A percentile compares a stretch with the other conserved stretches of the same genome.
Conservation (phyloP, 2,113 vertebrate species). For the Redunca redunca region DNA sequence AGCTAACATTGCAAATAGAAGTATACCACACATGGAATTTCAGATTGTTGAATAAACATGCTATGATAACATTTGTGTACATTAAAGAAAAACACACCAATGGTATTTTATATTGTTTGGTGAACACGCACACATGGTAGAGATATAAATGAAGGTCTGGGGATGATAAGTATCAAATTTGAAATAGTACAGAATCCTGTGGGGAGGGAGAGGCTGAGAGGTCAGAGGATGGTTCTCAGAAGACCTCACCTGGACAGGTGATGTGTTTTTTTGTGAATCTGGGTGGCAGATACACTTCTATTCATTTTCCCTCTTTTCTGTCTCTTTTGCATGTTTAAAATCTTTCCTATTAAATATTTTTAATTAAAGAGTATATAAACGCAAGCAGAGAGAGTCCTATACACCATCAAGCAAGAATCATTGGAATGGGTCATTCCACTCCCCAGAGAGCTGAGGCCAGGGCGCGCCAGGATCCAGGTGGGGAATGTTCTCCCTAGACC, state of each 20-base stretch:
- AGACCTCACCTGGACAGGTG: background rate
- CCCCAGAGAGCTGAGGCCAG: rapidly evolving
- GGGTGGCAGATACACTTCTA: background rate
- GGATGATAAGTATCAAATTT: background rate
- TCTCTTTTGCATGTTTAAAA: background rate
- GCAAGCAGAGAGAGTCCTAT: background rate
- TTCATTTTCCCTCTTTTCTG: background rate
- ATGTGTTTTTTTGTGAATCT: background rate
- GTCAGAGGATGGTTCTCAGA: too few species aligned
- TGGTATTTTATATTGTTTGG: background rate
- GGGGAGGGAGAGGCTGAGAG: background rate
- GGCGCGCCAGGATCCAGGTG: background rate
- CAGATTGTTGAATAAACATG: background rate
- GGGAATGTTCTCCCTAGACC: background rate
- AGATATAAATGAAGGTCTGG: background rate
- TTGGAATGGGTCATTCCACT: rapidly evolving
- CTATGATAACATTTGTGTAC: background rate
- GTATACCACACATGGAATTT: background rate
- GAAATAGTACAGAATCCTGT: background rate
- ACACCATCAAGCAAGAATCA: background rate
- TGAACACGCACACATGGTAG: background rate
- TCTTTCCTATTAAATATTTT: background rate
- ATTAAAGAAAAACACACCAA: background rate
- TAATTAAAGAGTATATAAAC: background rate
- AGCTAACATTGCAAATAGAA: background rate